Evolutionary conservation across 2,797 vertebrate species (phyloP).

Genomic region (Tarsius wallacei): DNA sequence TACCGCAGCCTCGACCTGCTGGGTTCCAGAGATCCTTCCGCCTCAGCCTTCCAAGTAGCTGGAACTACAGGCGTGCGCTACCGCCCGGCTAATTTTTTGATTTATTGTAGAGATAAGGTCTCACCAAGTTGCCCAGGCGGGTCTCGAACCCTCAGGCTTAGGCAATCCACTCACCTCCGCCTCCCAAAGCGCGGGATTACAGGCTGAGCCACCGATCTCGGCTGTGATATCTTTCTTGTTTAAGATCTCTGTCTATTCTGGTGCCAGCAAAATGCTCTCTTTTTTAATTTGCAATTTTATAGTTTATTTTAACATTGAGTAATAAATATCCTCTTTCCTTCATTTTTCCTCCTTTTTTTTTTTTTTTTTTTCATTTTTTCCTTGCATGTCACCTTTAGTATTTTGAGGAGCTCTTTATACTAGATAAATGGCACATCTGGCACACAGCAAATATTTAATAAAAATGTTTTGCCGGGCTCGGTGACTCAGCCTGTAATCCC

Average conservation of each 20-base stretch:
- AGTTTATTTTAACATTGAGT: neutral
- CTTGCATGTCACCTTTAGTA: neutral
- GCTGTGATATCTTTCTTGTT: neutral
- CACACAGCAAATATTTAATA: constrained; percentile 4
- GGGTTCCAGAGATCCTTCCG: too few species aligned
- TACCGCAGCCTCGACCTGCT: too few species aligned
- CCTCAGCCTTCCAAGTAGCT: too few species aligned
- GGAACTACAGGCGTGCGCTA: too few species aligned
- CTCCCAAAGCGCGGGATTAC: too few species aligned
- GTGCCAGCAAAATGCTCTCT: constrained; percentile 43
- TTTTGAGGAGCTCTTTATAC: neutral
- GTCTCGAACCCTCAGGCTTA: too few species aligned
- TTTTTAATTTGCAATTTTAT: neutral
- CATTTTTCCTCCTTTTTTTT: neutral
- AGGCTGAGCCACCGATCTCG: too few species aligned
- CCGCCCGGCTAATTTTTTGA: too few species aligned
- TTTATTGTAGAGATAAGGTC: too few species aligned
- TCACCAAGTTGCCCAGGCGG: too few species aligned
- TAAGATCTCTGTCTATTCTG: constrained; percentile 4
- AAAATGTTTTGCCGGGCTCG: neutral
- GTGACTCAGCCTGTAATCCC: too few species aligned
- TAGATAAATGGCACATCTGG: neutral
- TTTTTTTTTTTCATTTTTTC: neutral
- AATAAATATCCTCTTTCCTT: neutral
- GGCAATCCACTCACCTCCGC: too few species aligned